Evolutionary conservation across 2,888 invertebrate genomes (phyloP).

Genomic region (Amphipyra tragopoginis): DNA sequence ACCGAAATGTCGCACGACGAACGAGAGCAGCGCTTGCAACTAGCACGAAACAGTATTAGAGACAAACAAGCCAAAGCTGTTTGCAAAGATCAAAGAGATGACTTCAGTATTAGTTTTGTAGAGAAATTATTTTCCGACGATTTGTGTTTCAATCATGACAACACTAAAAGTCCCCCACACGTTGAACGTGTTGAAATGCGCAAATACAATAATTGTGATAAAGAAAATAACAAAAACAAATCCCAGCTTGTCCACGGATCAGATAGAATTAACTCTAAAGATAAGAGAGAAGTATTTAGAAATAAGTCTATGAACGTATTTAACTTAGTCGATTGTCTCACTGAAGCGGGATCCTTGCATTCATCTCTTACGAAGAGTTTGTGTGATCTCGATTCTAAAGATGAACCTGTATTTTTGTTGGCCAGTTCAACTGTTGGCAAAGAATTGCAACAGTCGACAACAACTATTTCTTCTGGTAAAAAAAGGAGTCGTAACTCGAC

Average conservation of each 20-base stretch:
- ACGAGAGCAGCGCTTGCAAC: conserved; percentile 75
- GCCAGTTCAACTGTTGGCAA: conserved; percentile 77
- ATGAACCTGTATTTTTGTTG: conserved; percentile 77
- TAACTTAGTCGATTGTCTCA: conserved; percentile 84
- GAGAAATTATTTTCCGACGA: conserved; percentile 77
- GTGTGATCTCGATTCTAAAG: conserved; percentile 84
- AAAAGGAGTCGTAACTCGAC: conserved; percentile 87
- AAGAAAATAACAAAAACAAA: conserved; percentile 80
- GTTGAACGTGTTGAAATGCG: conserved; percentile 71
- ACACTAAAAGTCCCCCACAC: conserved; percentile 65
- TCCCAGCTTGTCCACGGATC: conserved; percentile 71
- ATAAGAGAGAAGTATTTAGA: conserved; percentile 86
- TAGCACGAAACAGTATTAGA: conserved; percentile 76
- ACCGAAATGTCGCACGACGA: conserved; percentile 67
- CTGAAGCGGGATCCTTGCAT: conserved; percentile 82
- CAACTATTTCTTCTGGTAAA: conserved; percentile 86
- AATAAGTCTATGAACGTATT: conserved; percentile 87
- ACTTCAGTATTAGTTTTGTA: conserved; percentile 78
- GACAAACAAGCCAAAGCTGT: conserved; percentile 69
- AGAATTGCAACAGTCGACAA: conserved; percentile 83
- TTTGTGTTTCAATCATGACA: conserved; percentile 67
- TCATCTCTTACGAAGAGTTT: conserved; percentile 86
- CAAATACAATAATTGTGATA: conserved; percentile 75
- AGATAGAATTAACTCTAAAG: conserved; percentile 73
- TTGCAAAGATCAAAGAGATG: conserved; percentile 70